Base-by-base conservation (phyloP, 2,888 invertebrate species). In the Cheilosia impressa region DNA sequence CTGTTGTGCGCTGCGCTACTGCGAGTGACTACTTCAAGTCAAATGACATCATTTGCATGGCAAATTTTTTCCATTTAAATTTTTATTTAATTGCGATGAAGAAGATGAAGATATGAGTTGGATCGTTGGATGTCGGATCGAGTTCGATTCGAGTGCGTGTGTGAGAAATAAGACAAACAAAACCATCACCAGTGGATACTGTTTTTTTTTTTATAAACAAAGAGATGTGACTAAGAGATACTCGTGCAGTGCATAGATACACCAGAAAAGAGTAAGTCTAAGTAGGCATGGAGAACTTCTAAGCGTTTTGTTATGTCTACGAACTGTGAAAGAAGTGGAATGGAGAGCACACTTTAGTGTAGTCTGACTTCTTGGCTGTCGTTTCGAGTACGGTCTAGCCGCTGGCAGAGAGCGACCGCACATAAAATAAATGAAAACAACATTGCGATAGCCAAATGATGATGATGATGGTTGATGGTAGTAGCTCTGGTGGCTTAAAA, bases 41-140 rank as follows among this genome's bases (percentile, higher is more conserved):
- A 58, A 85, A 81, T 85, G 85, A 85, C 85, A 85, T 85, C 85
- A 85, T 81, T 81, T 84, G 65, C 65, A 82, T 75, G 17, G 63
- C 79, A 41, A 73, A 57, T 62, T 72, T 72, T 76, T 52, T 22
- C 10, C 41, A n/a, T 31, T 62, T 58, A 13, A 19, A 45, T 65
- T 73, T 72, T 69, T 45, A 24, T 69, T 85, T 41, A 71, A 77
- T 66, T 66, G 34, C 38, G 17, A 58, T 71, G 31, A 60, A 34
- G 53, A 45, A 55, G 52, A 22, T 10, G 47, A 66, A 77, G 83
- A 68, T 79, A 58, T 69, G 68, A 43, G 22, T 66, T 66, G n/a
- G 41, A 22, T 52, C 13, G 38, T 38, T 38, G 38, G 38, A 38
- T 38, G 34, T 38, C 75, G 80, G 65, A 57, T 76, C 62, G 71